phyloP scores from a whole-genome alignment of 2,113 vertebrate species.

The Tichodroma muraria region DNA sequence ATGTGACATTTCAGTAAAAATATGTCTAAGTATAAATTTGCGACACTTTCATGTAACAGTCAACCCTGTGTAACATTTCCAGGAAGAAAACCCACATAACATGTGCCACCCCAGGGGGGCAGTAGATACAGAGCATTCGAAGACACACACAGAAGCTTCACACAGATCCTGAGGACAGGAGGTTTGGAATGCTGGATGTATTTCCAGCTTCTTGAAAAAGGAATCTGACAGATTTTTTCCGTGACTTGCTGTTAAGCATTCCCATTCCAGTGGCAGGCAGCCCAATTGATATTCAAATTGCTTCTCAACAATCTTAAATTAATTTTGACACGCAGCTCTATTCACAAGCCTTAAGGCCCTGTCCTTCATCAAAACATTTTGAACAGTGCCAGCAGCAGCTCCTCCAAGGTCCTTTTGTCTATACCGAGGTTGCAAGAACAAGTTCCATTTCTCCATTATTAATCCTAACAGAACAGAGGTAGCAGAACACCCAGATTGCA shows the following conservation, averaged over 20 bases:
- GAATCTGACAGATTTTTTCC: background rate
- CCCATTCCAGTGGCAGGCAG: background rate
- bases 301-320: background rate
- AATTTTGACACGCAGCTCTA: background rate
- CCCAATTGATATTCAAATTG: background rate
- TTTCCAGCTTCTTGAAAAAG: background rate
- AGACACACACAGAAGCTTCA: background rate
- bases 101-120: background rate
- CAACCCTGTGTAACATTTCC: background rate
- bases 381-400: background rate
- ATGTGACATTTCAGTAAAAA: constrained; percentile 47
- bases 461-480: background rate
- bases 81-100: background rate
- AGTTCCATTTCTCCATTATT: background rate
- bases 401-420: background rate
- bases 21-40: background rate
- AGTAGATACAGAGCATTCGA: background rate
- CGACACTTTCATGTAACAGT: constrained; percentile 4
- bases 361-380: background rate
- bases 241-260: background rate
- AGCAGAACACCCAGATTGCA: constrained; percentile 15
- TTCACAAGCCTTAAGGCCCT: background rate
- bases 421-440: background rate
- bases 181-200: background rate
- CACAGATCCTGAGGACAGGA: background rate